A percentile compares a stretch with the other conserved stretches of the same genome.
Conservation (phyloP, 1,140 invertebrate genomes). For the Zaprionus vittiger region DNA sequence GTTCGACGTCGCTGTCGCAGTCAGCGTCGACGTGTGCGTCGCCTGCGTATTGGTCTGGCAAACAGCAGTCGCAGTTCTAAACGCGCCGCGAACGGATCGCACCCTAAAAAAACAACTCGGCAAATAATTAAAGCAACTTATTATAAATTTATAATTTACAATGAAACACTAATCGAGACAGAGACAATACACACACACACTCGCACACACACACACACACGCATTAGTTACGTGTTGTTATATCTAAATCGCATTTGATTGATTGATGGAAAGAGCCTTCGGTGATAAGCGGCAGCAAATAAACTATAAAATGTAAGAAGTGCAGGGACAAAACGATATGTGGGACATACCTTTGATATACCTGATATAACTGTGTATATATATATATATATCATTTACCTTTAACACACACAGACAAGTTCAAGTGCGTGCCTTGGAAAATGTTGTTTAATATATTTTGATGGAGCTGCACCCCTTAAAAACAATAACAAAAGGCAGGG, state of each 20-base stretch:
- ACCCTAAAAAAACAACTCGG: conserved; percentile 15
- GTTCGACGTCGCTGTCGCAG: conserved; percentile 3
- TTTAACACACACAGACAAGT: conserved; percentile 28
- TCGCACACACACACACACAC: conserved; percentile 1
- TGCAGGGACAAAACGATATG: conserved; percentile 43
- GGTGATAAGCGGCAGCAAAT: conserved; percentile 53
- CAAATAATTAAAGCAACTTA: conserved; percentile 17
- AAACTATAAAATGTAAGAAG: conserved; percentile 70
- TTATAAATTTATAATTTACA: not conserved
- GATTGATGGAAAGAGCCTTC: conserved; percentile 59
- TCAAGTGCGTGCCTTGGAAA: conserved; percentile 47
- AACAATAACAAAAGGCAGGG: not conserved
- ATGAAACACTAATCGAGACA: not conserved
- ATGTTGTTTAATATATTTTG: not conserved
- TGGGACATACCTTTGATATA: conserved; percentile 1
- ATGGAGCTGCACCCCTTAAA: not conserved
- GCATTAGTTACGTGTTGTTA: not conserved
- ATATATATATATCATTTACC: conserved; percentile 8
- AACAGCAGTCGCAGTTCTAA: conserved; percentile 63
- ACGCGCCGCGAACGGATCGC: conserved; percentile 59
- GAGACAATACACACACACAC: conserved; percentile 18
- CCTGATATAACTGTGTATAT: not conserved
- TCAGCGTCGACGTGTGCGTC: conserved; percentile 2
- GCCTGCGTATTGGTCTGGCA: conserved; percentile 12
- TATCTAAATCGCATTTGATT: conserved; percentile 65